These are phyloP conservation scores for human (Homo sapiens) DNA, from an alignment of 2,113 vertebrate species.

Conservation along the genomic window GRCh38 chr5:156476001-156476500, in stretches of 20 bases:
- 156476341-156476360: background rate
- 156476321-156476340: background rate
- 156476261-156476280: background rate
- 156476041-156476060: background rate
- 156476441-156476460: background rate
- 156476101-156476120: background rate
- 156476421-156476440: background rate
- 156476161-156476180: background rate
- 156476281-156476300: background rate
- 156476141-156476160: background rate
- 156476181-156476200: too few relatives aligned
- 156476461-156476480: conserved; percentile 50
- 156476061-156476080: background rate
- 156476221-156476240: background rate
- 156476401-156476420: background rate
- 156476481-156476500: conserved; percentile 50
- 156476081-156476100: accelerated
- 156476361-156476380: background rate
- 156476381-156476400: background rate
- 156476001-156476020: background rate
- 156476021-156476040: background rate
- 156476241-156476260: background rate
- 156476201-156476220: background rate
- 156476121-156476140: background rate
- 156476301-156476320: background rate